phyloP scores from a whole-genome alignment of 2,888 invertebrate species.

The Podabrus alpinus region DNA sequence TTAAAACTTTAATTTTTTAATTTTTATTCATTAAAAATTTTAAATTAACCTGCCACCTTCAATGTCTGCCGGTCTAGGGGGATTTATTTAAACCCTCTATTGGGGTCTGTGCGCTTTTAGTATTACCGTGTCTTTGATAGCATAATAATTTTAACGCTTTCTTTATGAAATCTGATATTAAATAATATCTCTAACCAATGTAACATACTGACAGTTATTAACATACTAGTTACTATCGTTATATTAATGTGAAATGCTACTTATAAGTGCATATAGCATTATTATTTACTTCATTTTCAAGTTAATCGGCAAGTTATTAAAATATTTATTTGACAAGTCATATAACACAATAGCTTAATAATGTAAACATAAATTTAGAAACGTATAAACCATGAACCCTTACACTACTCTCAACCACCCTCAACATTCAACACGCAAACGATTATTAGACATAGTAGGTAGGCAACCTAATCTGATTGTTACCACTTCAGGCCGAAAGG shows the following conservation, averaged over 20 bases:
- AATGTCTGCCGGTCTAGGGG: too few relatives aligned
- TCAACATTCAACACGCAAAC: constrained; percentile 21
- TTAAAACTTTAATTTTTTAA: too few relatives aligned
- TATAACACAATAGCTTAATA: constrained; percentile 9
- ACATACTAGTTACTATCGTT: background rate
- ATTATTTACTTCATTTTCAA: background rate
- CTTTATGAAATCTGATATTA: background rate
- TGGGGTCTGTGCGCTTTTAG: background rate
- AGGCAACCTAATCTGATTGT: constrained; percentile 41
- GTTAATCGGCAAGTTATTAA: constrained; percentile 3
- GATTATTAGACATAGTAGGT: constrained; percentile 29
- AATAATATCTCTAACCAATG: background rate
- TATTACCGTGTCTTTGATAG: too few relatives aligned
- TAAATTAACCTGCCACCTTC: too few relatives aligned
- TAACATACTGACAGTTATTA: background rate
- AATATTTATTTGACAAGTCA: constrained; percentile 15
- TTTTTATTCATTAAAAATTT: too few relatives aligned
- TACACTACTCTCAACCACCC: background rate
- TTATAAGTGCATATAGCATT: background rate
- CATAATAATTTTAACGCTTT: background rate
- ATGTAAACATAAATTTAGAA: background rate
- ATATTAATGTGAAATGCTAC: background rate
- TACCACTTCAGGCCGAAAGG: constrained; percentile 47
- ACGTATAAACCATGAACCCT: background rate
- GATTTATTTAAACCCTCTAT: too few relatives aligned